Evolutionary conservation across 2,797 vertebrate species (phyloP).

Genomic region (Acipenser transmontanus): DNA sequence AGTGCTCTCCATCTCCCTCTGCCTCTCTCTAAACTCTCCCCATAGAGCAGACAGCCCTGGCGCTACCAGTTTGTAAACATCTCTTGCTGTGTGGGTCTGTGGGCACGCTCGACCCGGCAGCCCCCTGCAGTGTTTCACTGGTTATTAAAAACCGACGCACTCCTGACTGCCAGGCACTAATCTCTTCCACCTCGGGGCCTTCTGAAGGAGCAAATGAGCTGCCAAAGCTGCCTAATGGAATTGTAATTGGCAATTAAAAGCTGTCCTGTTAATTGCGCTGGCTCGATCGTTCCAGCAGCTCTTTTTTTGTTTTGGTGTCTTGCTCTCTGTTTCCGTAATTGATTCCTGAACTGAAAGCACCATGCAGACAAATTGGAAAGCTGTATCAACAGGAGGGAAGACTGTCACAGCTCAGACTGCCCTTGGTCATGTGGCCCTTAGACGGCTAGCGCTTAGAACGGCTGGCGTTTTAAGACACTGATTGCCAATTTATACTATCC

Average conservation of each 20-base stretch:
- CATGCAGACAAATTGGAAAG: conserved; percentile 8
- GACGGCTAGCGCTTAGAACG: no score
- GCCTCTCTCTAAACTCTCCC: no score
- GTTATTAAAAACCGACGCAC: neutral
- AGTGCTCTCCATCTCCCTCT: no score
- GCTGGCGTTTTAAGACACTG: no score
- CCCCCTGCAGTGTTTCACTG: neutral
- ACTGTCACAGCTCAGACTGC: no score
- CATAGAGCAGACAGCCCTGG: no score
- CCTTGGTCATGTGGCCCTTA: no score
- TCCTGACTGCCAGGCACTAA: conserved; percentile 19
- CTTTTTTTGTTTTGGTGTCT: conserved; percentile 3
- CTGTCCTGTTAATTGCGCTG: conserved; percentile 44
- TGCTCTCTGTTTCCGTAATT: conserved; percentile 18
- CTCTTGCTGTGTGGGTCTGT: neutral
- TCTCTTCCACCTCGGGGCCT: conserved; percentile 36
- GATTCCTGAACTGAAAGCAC: conserved; percentile 12
- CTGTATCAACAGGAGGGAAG: neutral
- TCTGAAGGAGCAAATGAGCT: conserved; percentile 42
- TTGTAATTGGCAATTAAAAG: conserved; percentile 53
- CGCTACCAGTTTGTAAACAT: no score
- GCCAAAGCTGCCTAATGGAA: conserved; percentile 43
- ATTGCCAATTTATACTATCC: no score
- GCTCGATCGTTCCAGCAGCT: conserved; percentile 28
- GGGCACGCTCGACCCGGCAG: neutral